Evolutionary conservation across 2,797 vertebrate genomes (phyloP), one percentile per base, ranked within the genome.

Genomic region (Setipinna tenuifilis): DNA sequence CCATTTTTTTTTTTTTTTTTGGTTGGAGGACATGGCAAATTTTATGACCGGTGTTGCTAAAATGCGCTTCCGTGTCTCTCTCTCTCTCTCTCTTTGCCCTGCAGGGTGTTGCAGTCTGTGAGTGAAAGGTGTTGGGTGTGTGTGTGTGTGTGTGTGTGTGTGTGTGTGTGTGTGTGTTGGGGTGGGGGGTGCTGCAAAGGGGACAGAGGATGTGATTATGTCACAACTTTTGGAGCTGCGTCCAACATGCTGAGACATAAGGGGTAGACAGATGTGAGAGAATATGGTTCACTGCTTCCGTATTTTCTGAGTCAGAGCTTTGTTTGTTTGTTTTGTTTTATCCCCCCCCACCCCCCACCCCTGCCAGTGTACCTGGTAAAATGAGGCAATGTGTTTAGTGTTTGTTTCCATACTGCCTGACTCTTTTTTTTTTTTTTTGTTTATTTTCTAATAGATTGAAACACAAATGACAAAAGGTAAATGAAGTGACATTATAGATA

Each of bases 11-110:
- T 75, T 75, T 41, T 41, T 65, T 10, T n/a, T n/a, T 21, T 59
- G 71, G 71, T 78, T 78, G 71, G 17, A 44, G 71, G 71, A 78
- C 71, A 78, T 78, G 71, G 71, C 31, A 21, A 19, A 78, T 78
- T 78, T 78, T 44, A 78, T 21, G 71, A 44, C 17, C 16, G 71
- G 71, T 35, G 31, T 78, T 78, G 16, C 31, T 78, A 41, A n/a
- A 78, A 41, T 44, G 31, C 35, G 16, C 31, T 44, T 31, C 31
- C 1, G 71, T 78, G 16, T 19, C 4, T 31, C 16, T 21, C 17
- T 78, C 12, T 14, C 4, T 41, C 16, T 75, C 16, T 16, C 1
- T 59, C 19, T 59, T 21, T 59, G 35, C 31, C 71, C 71, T 78
- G 35, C 31, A 19, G 71, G 25, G 35, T 21, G 31, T 21, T 19